Conservation (phyloP, 2,797 vertebrate genomes). For the Allobates femoralis region DNA sequence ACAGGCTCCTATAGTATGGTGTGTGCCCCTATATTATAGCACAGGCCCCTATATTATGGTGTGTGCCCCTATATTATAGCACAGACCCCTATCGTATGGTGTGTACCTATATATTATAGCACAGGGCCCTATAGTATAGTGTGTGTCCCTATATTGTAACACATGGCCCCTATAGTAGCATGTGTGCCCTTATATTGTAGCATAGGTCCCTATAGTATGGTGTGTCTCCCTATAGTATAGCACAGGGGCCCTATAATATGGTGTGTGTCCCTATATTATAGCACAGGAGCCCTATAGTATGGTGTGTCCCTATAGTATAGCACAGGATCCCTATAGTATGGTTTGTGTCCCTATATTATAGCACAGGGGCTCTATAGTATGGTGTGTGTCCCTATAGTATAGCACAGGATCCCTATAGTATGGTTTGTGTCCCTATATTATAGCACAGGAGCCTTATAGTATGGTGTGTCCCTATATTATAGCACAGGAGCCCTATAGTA, state of each 20-base stretch:
- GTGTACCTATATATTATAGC: not conserved
- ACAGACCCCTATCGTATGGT: not conserved
- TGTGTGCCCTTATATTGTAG: too few relatives aligned
- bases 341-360: too few relatives aligned
- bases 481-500: not conserved
- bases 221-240: too few relatives aligned
- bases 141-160: not conserved
- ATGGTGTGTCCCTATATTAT: not conserved
- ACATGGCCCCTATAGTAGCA: not conserved
- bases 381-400: not conserved
- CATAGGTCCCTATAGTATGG: too few relatives aligned
- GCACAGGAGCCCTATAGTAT: too few relatives aligned
- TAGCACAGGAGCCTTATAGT: not conserved
- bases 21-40: not conserved
- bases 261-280: too few relatives aligned
- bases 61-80: not conserved
- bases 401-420: not conserved
- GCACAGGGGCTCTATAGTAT: not conserved
- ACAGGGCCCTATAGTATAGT: not conserved
- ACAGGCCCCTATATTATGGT: not conserved
- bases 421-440: not conserved
- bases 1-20: not conserved
- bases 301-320: too few relatives aligned
- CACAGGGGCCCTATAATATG: too few relatives aligned
- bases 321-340: too few relatives aligned